Base-by-base conservation (phyloP, 2,113 vertebrate species). In the Rynchops niger region DNA sequence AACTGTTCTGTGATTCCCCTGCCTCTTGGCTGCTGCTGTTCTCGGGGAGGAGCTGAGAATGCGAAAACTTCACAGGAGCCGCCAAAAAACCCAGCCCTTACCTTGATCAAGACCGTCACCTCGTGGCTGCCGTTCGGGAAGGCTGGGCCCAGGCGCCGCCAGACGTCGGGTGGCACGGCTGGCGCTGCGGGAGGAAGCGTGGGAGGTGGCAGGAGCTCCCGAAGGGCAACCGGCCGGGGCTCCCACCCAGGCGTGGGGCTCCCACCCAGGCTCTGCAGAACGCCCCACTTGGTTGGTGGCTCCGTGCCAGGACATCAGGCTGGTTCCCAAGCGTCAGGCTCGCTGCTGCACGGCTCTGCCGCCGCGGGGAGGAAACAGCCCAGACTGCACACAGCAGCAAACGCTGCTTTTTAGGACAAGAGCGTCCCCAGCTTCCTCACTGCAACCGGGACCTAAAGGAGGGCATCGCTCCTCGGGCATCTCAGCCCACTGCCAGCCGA, bases 31-130 rank as follows among this genome's bases (percentile, higher is more conserved):
- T 1, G 34, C 2, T 15, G 42, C 14, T 17, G 6, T 6, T 7
- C 25, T 14, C 2, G 15, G 52, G 72, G 47, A 80, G 79, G 56
- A 59, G 88, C 52, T 1, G 25, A 73, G n/a, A 43, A 1, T 0
- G 3, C 1, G 3, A 0, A 8, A 50, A 11, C 2, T 0, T 1
- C 21, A 1, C 23, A 0, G 78, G 4, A 26, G 53, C 14, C 2
- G 16, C 53, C 70, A 14, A 22, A 18, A 47, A 2, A n/a, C 16
- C 30, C 36, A 38, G 32, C 0, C 21, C 26, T 42, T 83, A 98
- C 98, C 97, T 97, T 93, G 94, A 97, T 95, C 69, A 98, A 90
- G 79, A 98, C 87, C 13, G 92, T 97, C 88, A 97, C 93, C 88
- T 98, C 95, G 80, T 0, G 96, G 89, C 95, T 96, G 88, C 97